phyloP scores from a whole-genome alignment of 2,113 vertebrate species.

The Butastur rufipennis region DNA sequence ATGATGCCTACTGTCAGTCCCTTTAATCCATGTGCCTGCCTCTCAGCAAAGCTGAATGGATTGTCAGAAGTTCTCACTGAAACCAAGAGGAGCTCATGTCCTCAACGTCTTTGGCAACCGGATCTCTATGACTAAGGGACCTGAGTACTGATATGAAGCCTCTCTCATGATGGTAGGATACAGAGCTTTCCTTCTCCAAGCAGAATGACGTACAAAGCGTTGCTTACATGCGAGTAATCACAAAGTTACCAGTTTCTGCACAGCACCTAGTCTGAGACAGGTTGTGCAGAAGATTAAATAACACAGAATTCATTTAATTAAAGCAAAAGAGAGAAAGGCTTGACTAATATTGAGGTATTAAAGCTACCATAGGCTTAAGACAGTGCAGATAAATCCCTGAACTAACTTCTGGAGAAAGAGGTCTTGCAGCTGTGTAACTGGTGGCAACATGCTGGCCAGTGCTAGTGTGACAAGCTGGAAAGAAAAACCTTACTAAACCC shows the following conservation, averaged over 20 bases:
- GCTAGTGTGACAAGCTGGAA: not conserved
- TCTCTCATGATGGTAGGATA: not conserved
- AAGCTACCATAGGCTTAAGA: not conserved
- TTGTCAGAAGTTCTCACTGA: not conserved
- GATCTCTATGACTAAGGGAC: not conserved
- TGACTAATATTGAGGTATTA: not conserved
- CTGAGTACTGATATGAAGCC: accelerated
- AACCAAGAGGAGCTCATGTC: not conserved
- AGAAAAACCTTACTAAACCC: not conserved
- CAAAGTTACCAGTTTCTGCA: not conserved
- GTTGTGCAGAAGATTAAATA: not conserved
- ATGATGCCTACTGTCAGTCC: not conserved
- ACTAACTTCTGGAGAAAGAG: not conserved
- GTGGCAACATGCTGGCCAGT: not conserved
- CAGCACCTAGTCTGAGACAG: not conserved
- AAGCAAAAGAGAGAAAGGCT: not conserved
- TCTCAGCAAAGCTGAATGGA: not conserved
- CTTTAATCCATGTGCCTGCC: not conserved
- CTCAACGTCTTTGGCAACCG: not conserved
- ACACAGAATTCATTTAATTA: not conserved
- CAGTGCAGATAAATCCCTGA: not conserved
- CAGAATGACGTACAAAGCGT: not conserved
- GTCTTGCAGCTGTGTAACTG: not conserved
- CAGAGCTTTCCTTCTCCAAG: not conserved
- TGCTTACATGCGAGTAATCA: not conserved